Conservation (phyloP, 37 sponge, comb jelly and placozoan genomes). For the Beroe ovata region DNA sequence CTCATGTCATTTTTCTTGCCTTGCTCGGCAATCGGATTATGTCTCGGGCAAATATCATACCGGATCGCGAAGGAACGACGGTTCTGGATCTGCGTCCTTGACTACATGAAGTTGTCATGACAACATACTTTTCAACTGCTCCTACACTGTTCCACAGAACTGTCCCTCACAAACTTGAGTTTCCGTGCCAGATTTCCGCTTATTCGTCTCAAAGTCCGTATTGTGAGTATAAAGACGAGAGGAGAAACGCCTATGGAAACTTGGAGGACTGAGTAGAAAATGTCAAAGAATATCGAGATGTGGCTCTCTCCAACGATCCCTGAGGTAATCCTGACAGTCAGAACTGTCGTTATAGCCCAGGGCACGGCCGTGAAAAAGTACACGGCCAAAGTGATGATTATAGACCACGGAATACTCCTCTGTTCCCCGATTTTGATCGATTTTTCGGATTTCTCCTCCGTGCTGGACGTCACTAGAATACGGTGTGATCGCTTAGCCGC, state of each 20-base stretch:
- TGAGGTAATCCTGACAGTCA: background rate
- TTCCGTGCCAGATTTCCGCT: too few species aligned
- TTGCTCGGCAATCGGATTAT: too few species aligned
- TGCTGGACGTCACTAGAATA: background rate
- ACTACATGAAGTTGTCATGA: too few species aligned
- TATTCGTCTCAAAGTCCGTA: background rate
- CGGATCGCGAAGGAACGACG: too few species aligned
- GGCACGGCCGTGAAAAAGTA: background rate
- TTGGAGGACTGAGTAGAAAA: conserved; percentile 18
- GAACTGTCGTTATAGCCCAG: background rate
- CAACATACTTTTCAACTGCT: too few species aligned
- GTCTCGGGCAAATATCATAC: too few species aligned
- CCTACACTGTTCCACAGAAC: too few species aligned
- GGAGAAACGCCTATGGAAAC: background rate
- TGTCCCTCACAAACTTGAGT: too few species aligned
- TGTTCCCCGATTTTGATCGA: background rate
- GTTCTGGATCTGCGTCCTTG: too few species aligned
- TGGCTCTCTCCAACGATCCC: background rate
- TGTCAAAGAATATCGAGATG: background rate
- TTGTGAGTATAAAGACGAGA: conserved; percentile 7
- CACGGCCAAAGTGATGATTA: background rate
- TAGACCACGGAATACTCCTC: conserved; percentile 2
- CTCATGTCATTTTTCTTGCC: too few species aligned
- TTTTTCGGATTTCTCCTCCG: background rate
- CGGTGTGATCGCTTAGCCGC: background rate